A percentile compares a stretch with the other conserved stretches of the same genome.
Evolutionary conservation across 2,797 vertebrate genomes (phyloP).

Genomic region (Enteromius unitaeniatus): DNA sequence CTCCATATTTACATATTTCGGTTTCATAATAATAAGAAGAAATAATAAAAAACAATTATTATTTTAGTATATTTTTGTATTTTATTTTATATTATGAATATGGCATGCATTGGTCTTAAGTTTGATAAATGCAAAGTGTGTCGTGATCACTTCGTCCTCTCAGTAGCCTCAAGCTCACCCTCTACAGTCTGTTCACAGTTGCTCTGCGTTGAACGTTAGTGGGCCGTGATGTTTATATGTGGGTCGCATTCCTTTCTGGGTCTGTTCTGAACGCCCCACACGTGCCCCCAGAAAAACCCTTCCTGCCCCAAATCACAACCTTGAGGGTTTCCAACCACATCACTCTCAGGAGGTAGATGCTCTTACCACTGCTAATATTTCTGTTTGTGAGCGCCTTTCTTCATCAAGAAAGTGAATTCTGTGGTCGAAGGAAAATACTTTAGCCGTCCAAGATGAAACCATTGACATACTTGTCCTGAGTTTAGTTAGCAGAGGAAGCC

Average conservation of each 20-base stretch:
- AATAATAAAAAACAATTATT: background rate
- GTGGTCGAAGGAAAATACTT: constrained; percentile 26
- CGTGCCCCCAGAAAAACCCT: constrained; percentile 36
- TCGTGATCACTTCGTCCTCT: background rate
- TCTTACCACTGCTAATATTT: constrained; percentile 22
- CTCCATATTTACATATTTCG: too few species aligned
- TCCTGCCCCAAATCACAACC: constrained; percentile 24
- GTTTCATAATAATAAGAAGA: background rate
- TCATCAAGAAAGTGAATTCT: constrained; percentile 3
- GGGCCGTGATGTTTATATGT: constrained; percentile 40
- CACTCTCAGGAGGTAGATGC: background rate
- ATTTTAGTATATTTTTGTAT: background rate
- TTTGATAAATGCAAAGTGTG: background rate
- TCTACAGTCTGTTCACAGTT: constrained; percentile 5
- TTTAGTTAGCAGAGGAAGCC: constrained; percentile 24
- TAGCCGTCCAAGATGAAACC: constrained; percentile 3
- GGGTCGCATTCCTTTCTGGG: constrained; percentile 31
- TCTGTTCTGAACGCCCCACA: constrained; percentile 26
- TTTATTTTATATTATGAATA: background rate
- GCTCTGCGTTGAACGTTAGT: constrained; percentile 28
- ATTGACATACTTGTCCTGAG: background rate
- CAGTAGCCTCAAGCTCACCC: background rate
- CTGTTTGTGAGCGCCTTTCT: background rate
- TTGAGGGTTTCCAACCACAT: constrained; percentile 20
- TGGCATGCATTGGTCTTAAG: background rate